These are phyloP conservation scores for Bombus pascuorum DNA, from an alignment of 1,140 invertebrate species.

Conservation along the genomic window DNA sequence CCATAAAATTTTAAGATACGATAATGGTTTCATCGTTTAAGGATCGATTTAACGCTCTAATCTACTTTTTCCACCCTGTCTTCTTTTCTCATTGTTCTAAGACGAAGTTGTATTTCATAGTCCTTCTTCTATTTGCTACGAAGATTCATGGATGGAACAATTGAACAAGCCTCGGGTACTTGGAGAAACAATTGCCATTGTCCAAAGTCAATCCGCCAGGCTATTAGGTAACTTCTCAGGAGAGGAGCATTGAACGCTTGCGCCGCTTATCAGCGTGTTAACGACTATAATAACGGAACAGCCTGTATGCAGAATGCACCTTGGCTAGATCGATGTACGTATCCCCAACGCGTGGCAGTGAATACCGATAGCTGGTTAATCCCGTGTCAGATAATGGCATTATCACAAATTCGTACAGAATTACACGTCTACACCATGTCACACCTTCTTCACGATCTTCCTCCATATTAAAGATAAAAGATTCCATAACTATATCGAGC, in stretches of 20 bases:
- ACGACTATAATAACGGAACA: conserved; percentile 35
- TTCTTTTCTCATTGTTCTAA: background rate
- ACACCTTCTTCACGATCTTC: background rate
- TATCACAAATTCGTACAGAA: conserved; percentile 7
- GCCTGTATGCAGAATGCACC: conserved; percentile 4
- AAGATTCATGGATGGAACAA: background rate
- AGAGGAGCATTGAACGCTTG: background rate
- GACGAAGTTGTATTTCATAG: background rate
- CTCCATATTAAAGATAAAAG: background rate
- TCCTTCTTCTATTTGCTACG: background rate
- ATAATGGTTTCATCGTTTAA: background rate
- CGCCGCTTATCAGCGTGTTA: conserved; percentile 39
- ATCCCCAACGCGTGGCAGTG: background rate
- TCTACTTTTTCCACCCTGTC: background rate
- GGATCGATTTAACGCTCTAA: background rate
- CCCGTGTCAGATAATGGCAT: conserved; percentile 19
- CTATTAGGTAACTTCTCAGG: conserved; percentile 25
- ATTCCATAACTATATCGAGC: too few species aligned
- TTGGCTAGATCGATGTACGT: conserved; percentile 18
- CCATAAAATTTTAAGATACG: background rate
- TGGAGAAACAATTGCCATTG: conserved; percentile 31
- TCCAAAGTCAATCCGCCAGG: conserved; percentile 16
- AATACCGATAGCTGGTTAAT: conserved; percentile 40
- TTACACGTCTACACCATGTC: background rate
- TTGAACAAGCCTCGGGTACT: background rate